Conservation (phyloP, 2,888 invertebrate genomes). For the Norana najaformis region DNA sequence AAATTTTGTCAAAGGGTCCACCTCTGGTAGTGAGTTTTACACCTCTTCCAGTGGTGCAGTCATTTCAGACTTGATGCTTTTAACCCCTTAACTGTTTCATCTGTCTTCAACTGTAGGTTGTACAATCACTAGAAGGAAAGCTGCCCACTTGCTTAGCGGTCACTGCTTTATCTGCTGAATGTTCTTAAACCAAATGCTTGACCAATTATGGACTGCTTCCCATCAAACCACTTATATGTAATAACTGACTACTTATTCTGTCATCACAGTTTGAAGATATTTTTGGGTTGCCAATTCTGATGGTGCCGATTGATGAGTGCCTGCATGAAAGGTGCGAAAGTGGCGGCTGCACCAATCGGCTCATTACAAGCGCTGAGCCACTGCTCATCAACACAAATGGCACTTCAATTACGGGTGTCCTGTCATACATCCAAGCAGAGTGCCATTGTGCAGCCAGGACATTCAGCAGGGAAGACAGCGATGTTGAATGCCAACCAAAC, state of each 20-base stretch:
- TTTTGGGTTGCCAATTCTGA: slow-evolving; percentile 90
- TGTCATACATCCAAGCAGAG: slow-evolving; percentile 87
- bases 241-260: not conserved
- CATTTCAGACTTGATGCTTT: too few species aligned
- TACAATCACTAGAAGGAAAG: too few species aligned
- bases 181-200: not conserved
- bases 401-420: slow-evolving; percentile 92
- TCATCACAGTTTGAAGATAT: slow-evolving; percentile 73
- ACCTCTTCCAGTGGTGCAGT: too few species aligned
- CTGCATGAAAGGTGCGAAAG: slow-evolving; percentile 55
- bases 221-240: not conserved
- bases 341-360: slow-evolving; percentile 89
- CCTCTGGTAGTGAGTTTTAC: not conserved
- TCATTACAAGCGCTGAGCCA: slow-evolving; percentile 67
- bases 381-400: slow-evolving; percentile 93
- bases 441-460: slow-evolving; percentile 94
- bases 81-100: too few species aligned
- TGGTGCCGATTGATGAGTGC: slow-evolving; percentile 85
- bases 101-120: too few species aligned
- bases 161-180: not conserved
- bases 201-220: not conserved
- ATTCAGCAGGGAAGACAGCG: slow-evolving; percentile 78
- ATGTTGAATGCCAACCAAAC: slow-evolving; percentile 69
- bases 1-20: not conserved
- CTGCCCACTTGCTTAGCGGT: too few species aligned